A percentile compares a stretch with the other conserved stretches of the same genome.
Evolutionary conservation across 2,888 invertebrate genomes (phyloP).

Genomic region (Pristionchus maxplancki): DNA sequence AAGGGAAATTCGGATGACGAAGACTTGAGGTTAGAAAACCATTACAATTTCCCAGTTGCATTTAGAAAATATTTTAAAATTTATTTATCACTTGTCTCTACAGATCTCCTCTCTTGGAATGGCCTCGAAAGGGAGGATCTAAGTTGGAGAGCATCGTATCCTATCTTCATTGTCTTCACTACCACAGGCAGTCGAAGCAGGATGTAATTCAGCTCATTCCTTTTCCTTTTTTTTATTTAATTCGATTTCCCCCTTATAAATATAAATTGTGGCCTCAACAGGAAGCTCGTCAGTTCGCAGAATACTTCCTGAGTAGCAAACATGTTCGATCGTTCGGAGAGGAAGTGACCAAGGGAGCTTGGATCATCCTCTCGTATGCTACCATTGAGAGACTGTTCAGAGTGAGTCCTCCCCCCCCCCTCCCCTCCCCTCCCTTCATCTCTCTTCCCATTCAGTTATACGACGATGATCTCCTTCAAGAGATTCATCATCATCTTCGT

Average conservation of each 20-base stretch:
- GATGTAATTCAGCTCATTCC: neutral
- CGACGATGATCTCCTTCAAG: constrained; percentile 40
- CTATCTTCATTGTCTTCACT: constrained; percentile 8
- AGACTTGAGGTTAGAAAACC: neutral
- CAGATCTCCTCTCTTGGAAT: neutral
- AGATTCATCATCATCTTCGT: constrained; percentile 15
- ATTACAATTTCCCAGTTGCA: neutral
- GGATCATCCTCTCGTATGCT: constrained; percentile 14
- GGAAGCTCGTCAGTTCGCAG: neutral
- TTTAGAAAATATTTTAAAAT: neutral
- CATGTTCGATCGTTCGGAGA: neutral
- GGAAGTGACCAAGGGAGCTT: neutral
- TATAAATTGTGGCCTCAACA: neutral
- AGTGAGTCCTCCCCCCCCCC: neutral
- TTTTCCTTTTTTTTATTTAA: neutral
- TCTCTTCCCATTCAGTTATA: constrained; percentile 33
- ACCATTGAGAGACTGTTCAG: constrained; percentile 33
- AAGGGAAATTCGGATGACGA: constrained; percentile 6
- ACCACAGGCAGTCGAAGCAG: constrained; percentile 25
- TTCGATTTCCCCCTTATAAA: neutral
- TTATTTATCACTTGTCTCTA: neutral
- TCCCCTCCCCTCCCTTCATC: neutral
- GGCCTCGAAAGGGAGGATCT: constrained; percentile 3
- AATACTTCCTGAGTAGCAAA: constrained; percentile 39
- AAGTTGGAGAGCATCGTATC: constrained; percentile 6